Evolutionary conservation across 2,797 vertebrate genomes (phyloP), one percentile per base, ranked within the genome.

Genomic region (Takifugu ocellatus): DNA sequence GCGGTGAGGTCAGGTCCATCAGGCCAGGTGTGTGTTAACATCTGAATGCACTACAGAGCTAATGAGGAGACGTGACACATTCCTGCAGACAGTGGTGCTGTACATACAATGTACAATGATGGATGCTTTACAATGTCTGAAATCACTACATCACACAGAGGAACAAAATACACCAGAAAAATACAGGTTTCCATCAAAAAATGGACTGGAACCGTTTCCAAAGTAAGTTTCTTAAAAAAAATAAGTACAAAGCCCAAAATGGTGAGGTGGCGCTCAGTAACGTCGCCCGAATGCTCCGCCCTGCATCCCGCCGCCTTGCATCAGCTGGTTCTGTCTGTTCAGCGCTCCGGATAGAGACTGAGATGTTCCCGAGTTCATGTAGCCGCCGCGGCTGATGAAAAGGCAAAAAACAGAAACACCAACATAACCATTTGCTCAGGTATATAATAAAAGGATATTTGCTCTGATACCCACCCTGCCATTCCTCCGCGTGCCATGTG

Each of bases 401-500:
- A 61, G 0, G n/a, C 25, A 7, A 51, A 54, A 8, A 14, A 52
- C 15, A 48, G 5, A 44, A 44, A 21, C 42, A 10, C 17, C 16
- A 17, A n/a, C n/a, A 5, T n/a, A 21, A 25, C 10, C 21, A 43
- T 29, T 0, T 53, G 16, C n/a, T 0, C 31, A 0, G 36, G 2
- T 17, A 17, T 2, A 17, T 6, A 46, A 21, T 5, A 46, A 21
- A 17, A 3, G 45, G 10, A 4, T 25, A 43, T 42, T 49, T 2
- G 7, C 17, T 49, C 24, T 6, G 45, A 25, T 2, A 53, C 90
- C 91, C 89, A 97, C 95, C 93, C 91, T 0, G 91, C 75, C 59
- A 95, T 91, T 71, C 92, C 95, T 75, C 94, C 95, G 50, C 93
- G 88, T n/a, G 68, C 82, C 42, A 95, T 84, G 39, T 94, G 93